Evolutionary conservation across 2,888 invertebrate genomes (phyloP).

Genomic region (Drosophila testacea): DNA sequence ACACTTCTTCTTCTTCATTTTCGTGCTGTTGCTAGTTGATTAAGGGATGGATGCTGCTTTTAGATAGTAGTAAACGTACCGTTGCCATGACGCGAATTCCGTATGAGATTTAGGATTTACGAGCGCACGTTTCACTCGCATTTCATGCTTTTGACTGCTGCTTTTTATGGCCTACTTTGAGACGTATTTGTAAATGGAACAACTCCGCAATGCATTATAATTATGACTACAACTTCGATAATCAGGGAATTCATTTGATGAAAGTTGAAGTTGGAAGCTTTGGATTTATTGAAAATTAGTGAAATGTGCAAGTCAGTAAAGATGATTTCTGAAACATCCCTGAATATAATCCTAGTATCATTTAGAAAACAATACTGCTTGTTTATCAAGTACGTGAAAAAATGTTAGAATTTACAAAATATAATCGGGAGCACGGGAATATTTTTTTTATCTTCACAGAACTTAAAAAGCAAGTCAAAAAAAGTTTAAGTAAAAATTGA

Average conservation of each 20-base stretch:
- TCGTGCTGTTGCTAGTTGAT: conserved; percentile 50
- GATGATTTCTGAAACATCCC: background rate
- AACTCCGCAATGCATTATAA: conserved; percentile 11
- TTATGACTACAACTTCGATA: conserved; percentile 6
- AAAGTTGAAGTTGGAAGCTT: background rate
- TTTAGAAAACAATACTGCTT: no score
- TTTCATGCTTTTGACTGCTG: conserved; percentile 30
- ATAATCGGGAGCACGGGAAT: background rate
- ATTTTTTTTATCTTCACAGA: background rate
- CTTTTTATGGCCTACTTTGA: conserved; percentile 70
- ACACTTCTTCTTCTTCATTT: conserved; percentile 26
- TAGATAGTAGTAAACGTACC: conserved; percentile 11
- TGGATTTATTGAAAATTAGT: background rate
- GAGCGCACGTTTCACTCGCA: conserved; percentile 47
- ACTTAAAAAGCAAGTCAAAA: no score
- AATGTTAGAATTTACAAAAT: background rate
- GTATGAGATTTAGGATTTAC: conserved; percentile 56
- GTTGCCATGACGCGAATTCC: conserved; percentile 50
- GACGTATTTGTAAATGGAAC: conserved; percentile 34
- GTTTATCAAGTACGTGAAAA: no score
- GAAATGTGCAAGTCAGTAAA: background rate
- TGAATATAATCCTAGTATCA: background rate
- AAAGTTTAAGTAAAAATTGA: no score
- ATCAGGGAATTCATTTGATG: background rate
- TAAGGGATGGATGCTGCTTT: conserved; percentile 51